These are phyloP conservation scores for Resseliella maxima DNA, from an alignment of 2,888 invertebrate genomes.

Conservation along the genomic window DNA sequence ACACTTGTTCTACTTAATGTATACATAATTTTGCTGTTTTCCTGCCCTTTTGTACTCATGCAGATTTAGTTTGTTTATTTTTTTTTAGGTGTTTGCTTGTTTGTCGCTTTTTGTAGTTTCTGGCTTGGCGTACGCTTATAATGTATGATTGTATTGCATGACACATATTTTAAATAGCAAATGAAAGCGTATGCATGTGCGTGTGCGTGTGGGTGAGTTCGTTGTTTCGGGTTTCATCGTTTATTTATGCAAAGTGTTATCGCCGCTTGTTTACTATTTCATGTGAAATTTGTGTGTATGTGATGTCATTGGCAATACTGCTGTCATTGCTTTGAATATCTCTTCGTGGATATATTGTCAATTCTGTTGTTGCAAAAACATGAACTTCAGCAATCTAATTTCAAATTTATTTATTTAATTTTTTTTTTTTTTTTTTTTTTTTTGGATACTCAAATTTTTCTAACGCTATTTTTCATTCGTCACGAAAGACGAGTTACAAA, in stretches of 20 bases:
- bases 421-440: not conserved
- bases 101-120: not conserved
- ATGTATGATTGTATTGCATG: not conserved
- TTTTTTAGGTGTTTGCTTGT: not conserved
- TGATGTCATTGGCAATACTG: not conserved
- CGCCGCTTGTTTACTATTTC: slow-evolving; percentile 9
- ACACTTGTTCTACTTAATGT: slow-evolving; percentile 27
- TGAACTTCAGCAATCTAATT: not conserved
- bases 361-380: not conserved
- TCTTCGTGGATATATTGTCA: not conserved
- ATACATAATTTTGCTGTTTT: slow-evolving; percentile 28
- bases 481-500: too few relatives aligned
- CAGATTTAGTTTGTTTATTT: not conserved
- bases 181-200: not conserved
- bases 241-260: slow-evolving; percentile 47
- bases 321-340: not conserved
- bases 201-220: not conserved
- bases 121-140: not conserved
- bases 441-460: too few relatives aligned
- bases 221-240: slow-evolving; percentile 10
- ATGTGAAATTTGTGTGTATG: slow-evolving; percentile 10
- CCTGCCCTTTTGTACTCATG: not conserved
- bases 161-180: not conserved
- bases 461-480: too few relatives aligned
- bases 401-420: not conserved